These are phyloP conservation scores for Microcebus lehilahytsara DNA, from an alignment of 2,113 vertebrate genomes.

Conservation along the genomic window DNA sequence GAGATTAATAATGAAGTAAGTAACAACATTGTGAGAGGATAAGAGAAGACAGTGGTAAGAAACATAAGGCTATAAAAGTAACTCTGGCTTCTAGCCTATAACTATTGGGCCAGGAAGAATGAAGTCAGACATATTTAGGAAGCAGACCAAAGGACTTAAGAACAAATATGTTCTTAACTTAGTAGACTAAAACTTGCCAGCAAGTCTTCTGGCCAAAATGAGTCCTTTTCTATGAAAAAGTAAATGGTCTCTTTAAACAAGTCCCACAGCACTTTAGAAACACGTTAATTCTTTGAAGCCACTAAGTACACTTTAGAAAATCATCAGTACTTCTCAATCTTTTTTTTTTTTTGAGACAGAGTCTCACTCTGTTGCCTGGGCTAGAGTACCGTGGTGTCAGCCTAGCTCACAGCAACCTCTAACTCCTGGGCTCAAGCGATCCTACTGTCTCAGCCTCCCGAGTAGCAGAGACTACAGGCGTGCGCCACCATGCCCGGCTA, in stretches of 20 bases:
- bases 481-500: no score
- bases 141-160: slow-evolving; percentile 44
- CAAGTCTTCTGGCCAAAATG: slow-evolving; percentile 56
- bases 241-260: slow-evolving; percentile 42
- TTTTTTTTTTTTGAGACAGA: background rate
- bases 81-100: slow-evolving; percentile 54
- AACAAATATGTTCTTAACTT: slow-evolving; percentile 56
- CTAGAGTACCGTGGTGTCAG: no score
- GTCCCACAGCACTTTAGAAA: background rate
- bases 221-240: background rate
- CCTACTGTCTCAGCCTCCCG: no score
- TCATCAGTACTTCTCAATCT: slow-evolving; percentile 24
- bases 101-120: slow-evolving; percentile 47
- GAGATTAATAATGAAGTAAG: slow-evolving; percentile 9
- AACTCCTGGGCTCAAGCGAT: no score
- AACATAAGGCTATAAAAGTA: slow-evolving; percentile 40
- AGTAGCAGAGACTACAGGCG: no score
- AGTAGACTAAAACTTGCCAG: slow-evolving; percentile 52
- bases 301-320: background rate
- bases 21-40: background rate
- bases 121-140: slow-evolving; percentile 60
- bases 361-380: no score
- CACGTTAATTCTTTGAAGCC: slow-evolving; percentile 33
- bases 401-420: no score
- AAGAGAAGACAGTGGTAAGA: slow-evolving; percentile 38